These are phyloP conservation scores for Drosophila gunungcola DNA, from an alignment of 1,140 invertebrate species.

Conservation along the genomic window DNA sequence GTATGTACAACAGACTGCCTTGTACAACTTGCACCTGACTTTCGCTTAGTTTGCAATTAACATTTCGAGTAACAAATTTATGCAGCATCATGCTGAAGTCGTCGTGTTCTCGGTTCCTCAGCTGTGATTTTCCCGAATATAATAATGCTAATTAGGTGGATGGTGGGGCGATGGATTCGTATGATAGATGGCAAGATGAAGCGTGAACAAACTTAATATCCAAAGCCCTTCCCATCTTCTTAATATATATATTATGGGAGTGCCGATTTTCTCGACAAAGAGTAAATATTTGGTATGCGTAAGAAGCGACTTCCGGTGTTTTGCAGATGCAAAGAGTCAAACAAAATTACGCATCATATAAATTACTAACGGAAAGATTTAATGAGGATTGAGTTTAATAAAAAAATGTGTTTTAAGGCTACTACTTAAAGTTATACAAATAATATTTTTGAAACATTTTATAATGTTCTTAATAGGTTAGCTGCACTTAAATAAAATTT, in stretches of 20 bases:
- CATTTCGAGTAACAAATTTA: slow-evolving; percentile 48
- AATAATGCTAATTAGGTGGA: slow-evolving; percentile 25
- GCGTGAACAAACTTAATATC: slow-evolving; percentile 8
- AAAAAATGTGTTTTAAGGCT: not conserved
- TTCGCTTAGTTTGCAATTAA: slow-evolving; percentile 49
- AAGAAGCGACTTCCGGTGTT: not conserved
- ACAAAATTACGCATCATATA: not conserved
- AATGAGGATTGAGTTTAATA: not conserved
- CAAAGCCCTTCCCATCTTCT: not conserved
- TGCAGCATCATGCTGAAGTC: slow-evolving; percentile 28
- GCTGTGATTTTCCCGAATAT: slow-evolving; percentile 18
- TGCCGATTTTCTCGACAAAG: not conserved
- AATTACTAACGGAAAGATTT: not conserved
- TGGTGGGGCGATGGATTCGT: slow-evolving; percentile 4
- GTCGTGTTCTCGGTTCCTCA: slow-evolving; percentile 12
- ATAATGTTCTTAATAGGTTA: not conserved
- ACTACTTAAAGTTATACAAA: not conserved
- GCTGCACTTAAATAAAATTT: not conserved
- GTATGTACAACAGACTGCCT: slow-evolving; percentile 32
- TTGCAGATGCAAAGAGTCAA: not conserved
- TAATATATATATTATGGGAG: slow-evolving; percentile 4
- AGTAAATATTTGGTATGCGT: not conserved
- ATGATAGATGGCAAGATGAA: slow-evolving; percentile 21
- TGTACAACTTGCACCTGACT: slow-evolving; percentile 30
- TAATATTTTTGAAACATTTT: not conserved